Percentiles rank a stretch among this genome's conserved stretches.
These are phyloP conservation scores for Chironomus riparius DNA, from an alignment of 2,888 invertebrate species.

Conservation along the genomic window DNA sequence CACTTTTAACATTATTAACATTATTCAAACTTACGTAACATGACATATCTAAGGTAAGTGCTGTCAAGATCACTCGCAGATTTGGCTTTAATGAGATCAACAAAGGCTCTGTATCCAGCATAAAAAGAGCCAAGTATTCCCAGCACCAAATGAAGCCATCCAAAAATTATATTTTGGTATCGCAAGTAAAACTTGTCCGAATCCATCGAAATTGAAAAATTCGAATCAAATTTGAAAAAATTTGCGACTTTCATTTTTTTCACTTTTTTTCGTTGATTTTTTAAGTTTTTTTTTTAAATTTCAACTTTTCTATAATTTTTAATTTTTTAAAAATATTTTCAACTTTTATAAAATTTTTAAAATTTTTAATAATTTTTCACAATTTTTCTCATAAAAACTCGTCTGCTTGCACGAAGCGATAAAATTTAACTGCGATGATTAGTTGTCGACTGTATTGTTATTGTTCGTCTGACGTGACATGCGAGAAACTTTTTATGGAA, in stretches of 20 bases:
- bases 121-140: not conserved
- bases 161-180: not conserved
- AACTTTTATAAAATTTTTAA: too few relatives aligned
- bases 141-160: not conserved
- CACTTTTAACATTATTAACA: not conserved
- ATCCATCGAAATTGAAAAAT: not conserved
- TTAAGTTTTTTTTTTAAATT: too few relatives aligned
- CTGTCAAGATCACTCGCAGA: not conserved
- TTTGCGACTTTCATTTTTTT: not conserved
- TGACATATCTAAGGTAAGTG: not conserved
- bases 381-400: too few relatives aligned
- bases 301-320: too few relatives aligned
- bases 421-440: too few relatives aligned
- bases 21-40: not conserved
- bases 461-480: too few relatives aligned
- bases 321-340: too few relatives aligned
- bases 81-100: not conserved
- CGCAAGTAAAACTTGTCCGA: not conserved
- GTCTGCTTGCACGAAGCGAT: too few relatives aligned
- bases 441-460: too few relatives aligned
- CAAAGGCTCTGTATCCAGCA: not conserved
- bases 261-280: too few relatives aligned
- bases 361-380: too few relatives aligned
- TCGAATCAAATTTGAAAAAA: not conserved
- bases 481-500: too few relatives aligned